Conservation (phyloP, 2,797 vertebrate species). For the Eleutherodactylus coqui region DNA sequence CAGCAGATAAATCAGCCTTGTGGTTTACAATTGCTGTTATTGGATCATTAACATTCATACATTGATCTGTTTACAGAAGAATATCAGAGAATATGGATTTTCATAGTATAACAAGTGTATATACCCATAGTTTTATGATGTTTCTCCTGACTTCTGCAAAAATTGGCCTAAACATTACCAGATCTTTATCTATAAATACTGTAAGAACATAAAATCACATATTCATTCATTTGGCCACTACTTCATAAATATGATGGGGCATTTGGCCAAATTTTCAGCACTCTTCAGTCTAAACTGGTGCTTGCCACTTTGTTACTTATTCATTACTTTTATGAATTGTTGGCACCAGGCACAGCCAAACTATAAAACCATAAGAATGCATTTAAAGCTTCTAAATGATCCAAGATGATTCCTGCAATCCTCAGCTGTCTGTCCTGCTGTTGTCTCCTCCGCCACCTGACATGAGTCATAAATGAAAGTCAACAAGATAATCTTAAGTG, state of each 20-base stretch:
- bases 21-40: no score
- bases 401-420: constrained; percentile 50
- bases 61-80: no score
- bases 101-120: no score
- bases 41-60: no score
- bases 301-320: constrained; percentile 70
- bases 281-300: constrained; percentile 73
- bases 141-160: no score
- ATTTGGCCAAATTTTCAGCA: constrained; percentile 76
- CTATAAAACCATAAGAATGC: constrained; percentile 64
- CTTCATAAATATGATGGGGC: constrained; percentile 71
- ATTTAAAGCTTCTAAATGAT: constrained; percentile 45
- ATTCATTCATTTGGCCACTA: constrained; percentile 73
- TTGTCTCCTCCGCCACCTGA: constrained; percentile 54
- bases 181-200: no score
- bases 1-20: no score
- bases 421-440: constrained; percentile 62
- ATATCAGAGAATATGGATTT: no score
- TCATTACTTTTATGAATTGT: constrained; percentile 65
- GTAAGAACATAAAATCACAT: no score
- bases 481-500: constrained; percentile 49
- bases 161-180: no score
- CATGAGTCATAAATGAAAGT: constrained; percentile 6
- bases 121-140: no score
- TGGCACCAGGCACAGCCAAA: constrained; percentile 73